Evolutionary conservation across 2,797 vertebrate species (phyloP).

Genomic region (Typhlichthys eigenmanni): DNA sequence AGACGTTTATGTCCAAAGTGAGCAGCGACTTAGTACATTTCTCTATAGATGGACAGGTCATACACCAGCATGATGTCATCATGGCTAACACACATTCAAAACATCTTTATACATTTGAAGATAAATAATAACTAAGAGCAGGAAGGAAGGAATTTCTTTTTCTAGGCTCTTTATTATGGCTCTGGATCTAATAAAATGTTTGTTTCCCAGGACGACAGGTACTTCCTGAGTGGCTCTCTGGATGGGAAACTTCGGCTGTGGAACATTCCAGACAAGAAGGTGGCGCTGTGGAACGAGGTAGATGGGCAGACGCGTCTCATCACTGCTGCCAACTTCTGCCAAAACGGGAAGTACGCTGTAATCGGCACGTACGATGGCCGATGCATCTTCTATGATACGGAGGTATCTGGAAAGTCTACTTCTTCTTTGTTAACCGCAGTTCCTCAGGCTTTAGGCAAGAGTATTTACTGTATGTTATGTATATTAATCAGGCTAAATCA

Average conservation of each 20-base stretch:
- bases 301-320: conserved; percentile 97
- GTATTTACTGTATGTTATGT: no score
- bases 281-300: conserved; percentile 98
- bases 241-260: conserved; percentile 96
- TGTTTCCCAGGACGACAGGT: conserved; percentile 88
- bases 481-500: not conserved
- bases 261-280: conserved; percentile 99
- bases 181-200: conserved; percentile 7
- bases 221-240: conserved; percentile 95
- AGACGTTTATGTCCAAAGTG: no score
- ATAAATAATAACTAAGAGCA: not conserved
- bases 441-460: no score
- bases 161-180: conserved; percentile 2
- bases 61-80: no score
- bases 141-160: not conserved
- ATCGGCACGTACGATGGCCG: conserved; percentile 97
- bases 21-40: no score
- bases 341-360: conserved; percentile 97
- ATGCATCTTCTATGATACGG: conserved; percentile 98
- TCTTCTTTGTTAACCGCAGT: not conserved
- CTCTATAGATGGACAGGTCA: no score
- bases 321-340: conserved; percentile 98
- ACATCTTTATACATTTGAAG: no score
- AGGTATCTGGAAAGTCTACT: conserved; percentile 73
- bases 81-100: no score